phyloP scores from a whole-genome alignment of 2,888 invertebrate genomes.

The Platypus cylindrus region DNA sequence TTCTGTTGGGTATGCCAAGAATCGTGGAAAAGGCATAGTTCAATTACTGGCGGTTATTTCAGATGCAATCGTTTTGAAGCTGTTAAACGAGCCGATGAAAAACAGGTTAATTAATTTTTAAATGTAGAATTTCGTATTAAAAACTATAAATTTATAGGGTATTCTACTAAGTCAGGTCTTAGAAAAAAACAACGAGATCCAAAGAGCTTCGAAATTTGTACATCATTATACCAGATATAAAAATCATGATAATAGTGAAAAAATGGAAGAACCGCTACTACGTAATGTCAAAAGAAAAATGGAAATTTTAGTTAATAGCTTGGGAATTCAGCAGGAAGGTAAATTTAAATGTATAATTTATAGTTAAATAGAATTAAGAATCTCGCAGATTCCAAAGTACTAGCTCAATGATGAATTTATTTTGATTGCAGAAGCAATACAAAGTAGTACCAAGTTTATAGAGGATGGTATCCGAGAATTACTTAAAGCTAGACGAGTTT shows the following conservation, averaged over 20 bases:
- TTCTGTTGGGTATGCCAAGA: constrained; percentile 64
- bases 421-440: constrained; percentile 28
- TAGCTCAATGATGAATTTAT: neutral
- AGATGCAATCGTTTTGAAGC: constrained; percentile 48
- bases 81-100: constrained; percentile 48
- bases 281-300: constrained; percentile 48
- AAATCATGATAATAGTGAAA: constrained; percentile 51
- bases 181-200: constrained; percentile 43
- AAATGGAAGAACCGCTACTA: constrained; percentile 48
- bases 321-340: constrained; percentile 35
- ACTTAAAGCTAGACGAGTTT: constrained; percentile 46
- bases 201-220: constrained; percentile 51
- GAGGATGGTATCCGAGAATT: constrained; percentile 52
- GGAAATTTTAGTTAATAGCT: constrained; percentile 44
- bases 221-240: constrained; percentile 52
- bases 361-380: neutral
- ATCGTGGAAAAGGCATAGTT: constrained; percentile 56
- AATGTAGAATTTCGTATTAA: neutral
- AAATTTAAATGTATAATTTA: neutral
- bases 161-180: constrained; percentile 45
- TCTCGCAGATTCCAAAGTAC: too few relatives aligned
- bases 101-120: constrained; percentile 25
- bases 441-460: constrained; percentile 42
- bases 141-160: constrained; percentile 29
- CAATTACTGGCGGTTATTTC: constrained; percentile 57